Percentiles rank a stretch among this genome's conserved stretches.
phyloP scores from a whole-genome alignment of 2,113 vertebrate species.

The Gallinago jamesoni region DNA sequence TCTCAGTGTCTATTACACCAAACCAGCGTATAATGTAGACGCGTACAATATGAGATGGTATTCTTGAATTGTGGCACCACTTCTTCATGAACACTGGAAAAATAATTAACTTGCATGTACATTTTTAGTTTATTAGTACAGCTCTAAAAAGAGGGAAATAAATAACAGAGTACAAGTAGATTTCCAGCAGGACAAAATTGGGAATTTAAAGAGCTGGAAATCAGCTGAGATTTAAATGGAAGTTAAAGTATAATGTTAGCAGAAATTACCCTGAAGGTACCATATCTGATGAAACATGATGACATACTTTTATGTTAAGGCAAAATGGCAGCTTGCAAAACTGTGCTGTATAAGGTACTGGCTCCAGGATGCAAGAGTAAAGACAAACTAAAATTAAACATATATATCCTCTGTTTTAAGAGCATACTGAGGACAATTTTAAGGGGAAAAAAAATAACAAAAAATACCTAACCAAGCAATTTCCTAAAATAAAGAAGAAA shows the following conservation, averaged over 20 bases:
- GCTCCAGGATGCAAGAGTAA: background rate
- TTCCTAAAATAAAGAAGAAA: background rate
- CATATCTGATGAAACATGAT: background rate
- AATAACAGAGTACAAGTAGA: background rate
- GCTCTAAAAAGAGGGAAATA: background rate
- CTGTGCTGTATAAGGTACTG: background rate
- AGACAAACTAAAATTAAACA: conserved; percentile 18
- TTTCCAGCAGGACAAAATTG: background rate
- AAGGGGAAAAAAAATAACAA: background rate
- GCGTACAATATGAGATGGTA: background rate
- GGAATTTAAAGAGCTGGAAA: conserved; percentile 19
- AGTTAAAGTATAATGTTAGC: background rate
- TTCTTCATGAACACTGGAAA: background rate
- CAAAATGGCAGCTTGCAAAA: background rate
- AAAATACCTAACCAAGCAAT: background rate
- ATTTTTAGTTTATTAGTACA: background rate
- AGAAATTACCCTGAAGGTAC: background rate
- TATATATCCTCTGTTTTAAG: background rate
- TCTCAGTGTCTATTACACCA: background rate
- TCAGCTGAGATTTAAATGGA: conserved; percentile 27
- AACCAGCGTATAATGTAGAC: background rate
- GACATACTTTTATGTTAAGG: background rate
- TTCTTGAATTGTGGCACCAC: background rate
- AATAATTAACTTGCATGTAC: background rate
- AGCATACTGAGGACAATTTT: background rate